Base-by-base conservation (phyloP, 1,140 invertebrate species). In the Saxidomus purpurata region DNA sequence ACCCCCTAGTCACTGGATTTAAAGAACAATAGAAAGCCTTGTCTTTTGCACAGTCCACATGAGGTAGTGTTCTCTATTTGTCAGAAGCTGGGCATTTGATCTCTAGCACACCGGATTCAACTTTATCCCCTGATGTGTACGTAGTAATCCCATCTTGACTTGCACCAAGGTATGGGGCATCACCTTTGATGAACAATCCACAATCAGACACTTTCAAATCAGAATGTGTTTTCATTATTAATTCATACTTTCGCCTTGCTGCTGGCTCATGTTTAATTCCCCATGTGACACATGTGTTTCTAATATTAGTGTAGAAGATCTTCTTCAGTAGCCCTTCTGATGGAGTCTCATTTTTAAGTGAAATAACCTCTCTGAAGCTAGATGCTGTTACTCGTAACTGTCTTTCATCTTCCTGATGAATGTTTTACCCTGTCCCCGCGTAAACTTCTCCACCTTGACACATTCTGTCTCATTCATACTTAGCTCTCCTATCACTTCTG, bases 51-150 rank as follows among this genome's bases (percentile, higher is more conserved):
- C 61, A 71, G 28, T 84, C 31, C 47, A 82, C 55, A 15, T 83
- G 84, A n/a, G 77, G 52, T 17, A 1, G 28, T 36, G 63, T 80
- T 52, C 77, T 80, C 19, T 19, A 89, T 25, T 40, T 52, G 22
- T 43, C 13, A 11, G 84, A 47, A 28, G 74, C 34, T 38, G 89
- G n/a, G n/a, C n/a, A n/a, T n/a, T n/a, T n/a, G n/a, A n/a, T n/a
- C n/a, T n/a, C n/a, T n/a, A n/a, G n/a, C 81, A 59, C 87, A 87
- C 81, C 90, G 89, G 19, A 90, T 87, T 89, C n/a, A n/a, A n/a
- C n/a, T n/a, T n/a, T n/a, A n/a, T n/a, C n/a, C n/a, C n/a, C n/a
- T n/a, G n/a, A n/a, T n/a, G n/a, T n/a, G n/a, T n/a, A n/a, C n/a
- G n/a, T n/a, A 0, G 79, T 52, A 55, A 87, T 36, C n/a, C 84